Evolutionary conservation across 2,888 invertebrate genomes (phyloP), one percentile per base, ranked within the genome.

Genomic region (Agrochola lota): DNA sequence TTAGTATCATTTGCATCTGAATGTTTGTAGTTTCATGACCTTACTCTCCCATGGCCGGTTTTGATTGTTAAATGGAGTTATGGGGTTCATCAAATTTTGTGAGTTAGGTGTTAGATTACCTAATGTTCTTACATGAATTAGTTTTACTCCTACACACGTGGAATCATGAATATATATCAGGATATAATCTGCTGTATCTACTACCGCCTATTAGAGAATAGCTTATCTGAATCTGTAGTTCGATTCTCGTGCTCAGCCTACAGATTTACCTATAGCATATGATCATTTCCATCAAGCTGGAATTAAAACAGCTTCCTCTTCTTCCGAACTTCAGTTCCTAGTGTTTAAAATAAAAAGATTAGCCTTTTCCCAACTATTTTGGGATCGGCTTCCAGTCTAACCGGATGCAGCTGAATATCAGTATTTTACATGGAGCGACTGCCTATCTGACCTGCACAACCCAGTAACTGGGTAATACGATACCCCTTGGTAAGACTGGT

Each of bases 31-130:
- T 87, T 68, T 80, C 49, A 82, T 86, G 87, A 87, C 87, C 87
- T 88, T 83, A 85, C 73, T 66, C 63, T 84, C 84, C 80, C 87
- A 88, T 88, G 87, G 87, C 40, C 88, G 77, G 60, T 9, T 66
- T 62, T 49, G 64, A 81, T 78, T 75, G 77, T 83, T 68, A n/a
- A 60, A 23, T 74, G 26, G 62, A 26, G 26, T 49, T 67, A 72
- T 71, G 71, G 70, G 55, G 69, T 75, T 80, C 80, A 83, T 79
- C 67, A 46, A 63, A 82, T 82, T 77, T 63, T 46, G 35, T 68
- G 5, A 55, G 7, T 55, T 70, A 49, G 46, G 40, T 63, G 11
- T 68, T 63, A 43, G 11, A 68, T 60, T 66, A 73, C 67, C 30
- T 46, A 26, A 71, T 12, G 3, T 26, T 52, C 67, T 67, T 49